These are phyloP conservation scores for Pammene aurita DNA, from an alignment of 2,888 invertebrate species.

Conservation along the genomic window DNA sequence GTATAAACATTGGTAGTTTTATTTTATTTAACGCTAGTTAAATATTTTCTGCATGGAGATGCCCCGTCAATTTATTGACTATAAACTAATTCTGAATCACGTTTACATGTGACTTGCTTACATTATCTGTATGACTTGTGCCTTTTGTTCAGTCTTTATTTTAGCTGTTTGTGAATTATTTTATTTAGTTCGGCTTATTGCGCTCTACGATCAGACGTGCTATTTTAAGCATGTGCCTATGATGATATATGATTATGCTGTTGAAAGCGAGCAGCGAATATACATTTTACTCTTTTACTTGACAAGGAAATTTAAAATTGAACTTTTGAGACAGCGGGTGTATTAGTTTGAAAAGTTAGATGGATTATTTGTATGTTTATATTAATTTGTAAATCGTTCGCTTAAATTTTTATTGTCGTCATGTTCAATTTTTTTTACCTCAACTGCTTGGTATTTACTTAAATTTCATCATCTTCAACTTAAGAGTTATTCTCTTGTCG, in stretches of 20 bases:
- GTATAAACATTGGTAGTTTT: conserved; percentile 26
- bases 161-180: conserved; percentile 5
- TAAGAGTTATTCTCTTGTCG: too few species aligned
- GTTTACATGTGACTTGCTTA: conserved; percentile 48
- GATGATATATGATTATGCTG: background rate
- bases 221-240: background rate
- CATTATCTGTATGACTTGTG: conserved; percentile 31
- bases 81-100: conserved; percentile 57
- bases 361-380: too few species aligned
- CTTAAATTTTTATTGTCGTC: too few species aligned
- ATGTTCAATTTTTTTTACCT: too few species aligned
- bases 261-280: background rate
- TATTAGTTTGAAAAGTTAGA: too few species aligned
- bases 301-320: too few species aligned
- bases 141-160: conserved; percentile 18
- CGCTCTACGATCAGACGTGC: background rate
- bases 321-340: too few species aligned
- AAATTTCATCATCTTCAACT: too few species aligned
- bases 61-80: conserved; percentile 58
- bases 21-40: conserved; percentile 50
- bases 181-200: conserved; percentile 6
- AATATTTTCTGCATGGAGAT: conserved; percentile 52
- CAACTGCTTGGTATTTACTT: too few species aligned
- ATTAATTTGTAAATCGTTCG: too few species aligned
- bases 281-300: background rate